phyloP scores from a whole-genome alignment of 1,140 invertebrate genomes.

The Trichonephila inaurata region DNA sequence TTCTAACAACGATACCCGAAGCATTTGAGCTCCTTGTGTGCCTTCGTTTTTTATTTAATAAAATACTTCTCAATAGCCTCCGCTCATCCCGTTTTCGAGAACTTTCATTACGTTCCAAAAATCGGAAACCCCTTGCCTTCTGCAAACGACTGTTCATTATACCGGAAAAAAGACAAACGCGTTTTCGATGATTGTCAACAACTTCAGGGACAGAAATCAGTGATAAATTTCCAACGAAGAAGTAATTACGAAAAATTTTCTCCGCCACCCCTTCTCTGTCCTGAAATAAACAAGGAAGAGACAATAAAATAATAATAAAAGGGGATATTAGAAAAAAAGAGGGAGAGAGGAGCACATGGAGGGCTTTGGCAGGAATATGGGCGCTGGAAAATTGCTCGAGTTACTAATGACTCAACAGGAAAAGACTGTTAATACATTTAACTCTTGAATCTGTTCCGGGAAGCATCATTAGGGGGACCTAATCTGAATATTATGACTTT shows the following conservation, averaged over 20 bases:
- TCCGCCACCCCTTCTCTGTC: background rate
- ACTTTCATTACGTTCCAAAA: background rate
- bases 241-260: constrained; percentile 66
- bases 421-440: constrained; percentile 67
- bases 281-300: constrained; percentile 22
- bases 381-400: constrained; percentile 31
- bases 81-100: background rate
- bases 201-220: constrained; percentile 57
- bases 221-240: constrained; percentile 62
- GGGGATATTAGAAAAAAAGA: constrained; percentile 50
- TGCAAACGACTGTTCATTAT: constrained; percentile 29
- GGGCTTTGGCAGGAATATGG: background rate
- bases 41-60: background rate
- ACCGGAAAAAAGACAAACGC: constrained; percentile 66
- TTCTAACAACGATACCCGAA: too few relatives aligned
- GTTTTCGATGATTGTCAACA: constrained; percentile 65
- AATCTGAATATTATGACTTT: constrained; percentile 74
- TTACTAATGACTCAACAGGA: constrained; percentile 69
- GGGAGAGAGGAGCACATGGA: background rate
- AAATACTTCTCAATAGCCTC: background rate
- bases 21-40: too few relatives aligned
- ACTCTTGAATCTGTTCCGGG: constrained; percentile 45
- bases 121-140: background rate
- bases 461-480: constrained; percentile 64
- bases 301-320: constrained; percentile 57